Base-by-base conservation (phyloP, 1,140 invertebrate species). In the Dendrolimus kikuchii region DNA sequence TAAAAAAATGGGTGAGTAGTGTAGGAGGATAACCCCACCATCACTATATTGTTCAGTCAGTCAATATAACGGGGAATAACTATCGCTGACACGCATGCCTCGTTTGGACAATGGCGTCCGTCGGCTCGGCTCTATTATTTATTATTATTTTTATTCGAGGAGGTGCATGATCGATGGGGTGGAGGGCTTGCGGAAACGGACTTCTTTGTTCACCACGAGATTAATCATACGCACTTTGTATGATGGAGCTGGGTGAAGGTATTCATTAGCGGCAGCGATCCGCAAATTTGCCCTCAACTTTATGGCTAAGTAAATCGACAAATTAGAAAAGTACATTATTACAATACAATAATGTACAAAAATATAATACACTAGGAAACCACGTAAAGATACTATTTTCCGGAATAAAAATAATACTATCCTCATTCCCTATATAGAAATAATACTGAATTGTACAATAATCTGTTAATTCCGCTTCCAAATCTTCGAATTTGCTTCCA, bases 101-200 rank as follows among this genome's bases (percentile, higher is more conserved):
- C 72, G 66, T 74, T 74, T 73, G 71, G 74, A 80, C 78, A 80
- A 78, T 81, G 66, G 75, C 71, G 71, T 53, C 23, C 23, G 23
- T 23, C 63, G 63, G 69, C 72, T 66, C 72, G 61, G 68, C 74
- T 68, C 71, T 71, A 74, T 78, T 81, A 80, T 77, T 78, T 80
- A 79, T 85, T 80, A 85, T 82, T 85, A 82, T 83, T 86, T 81
- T 85, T 83, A 82, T 79, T 78, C 70, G 68, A 74, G 71, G 62
- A 70, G 77, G 66, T 71, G 75, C 66, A 71, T 82, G 77, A 86
- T 86, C 80, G 82, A 86, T 86, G 65, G 75, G 64, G 66, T 59
- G 55, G 66, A 73, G 80, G 78, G 74, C 68, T 68, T 68, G 68
- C 71, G 66, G 69, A 75, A 76, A 74, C 66, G 66, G 67, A 70